phyloP scores from a whole-genome alignment of 1,140 invertebrate species.

The Plodia interpunctella region DNA sequence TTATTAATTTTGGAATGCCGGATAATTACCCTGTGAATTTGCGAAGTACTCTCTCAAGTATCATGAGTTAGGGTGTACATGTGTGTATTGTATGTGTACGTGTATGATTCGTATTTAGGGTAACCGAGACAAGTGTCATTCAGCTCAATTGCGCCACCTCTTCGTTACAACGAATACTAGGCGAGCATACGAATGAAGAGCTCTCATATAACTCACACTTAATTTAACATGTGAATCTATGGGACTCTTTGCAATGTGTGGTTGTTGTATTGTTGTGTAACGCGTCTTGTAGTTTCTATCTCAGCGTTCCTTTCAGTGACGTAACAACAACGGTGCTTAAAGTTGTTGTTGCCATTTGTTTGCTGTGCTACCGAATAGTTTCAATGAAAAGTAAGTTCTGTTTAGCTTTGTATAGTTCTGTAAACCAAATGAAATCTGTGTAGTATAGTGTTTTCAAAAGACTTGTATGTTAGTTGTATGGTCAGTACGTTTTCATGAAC shows the following conservation, averaged over 20 bases:
- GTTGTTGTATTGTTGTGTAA: constrained; percentile 15
- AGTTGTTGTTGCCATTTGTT: constrained; percentile 38
- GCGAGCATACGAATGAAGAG: constrained; percentile 31
- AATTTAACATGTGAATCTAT: constrained; percentile 24
- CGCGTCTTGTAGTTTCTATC: constrained; percentile 16
- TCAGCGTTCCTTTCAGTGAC: constrained; percentile 38
- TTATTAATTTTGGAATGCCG: constrained; percentile 69
- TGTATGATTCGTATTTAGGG: constrained; percentile 32
- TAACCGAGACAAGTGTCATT: constrained; percentile 39
- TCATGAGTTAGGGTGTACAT: constrained; percentile 48
- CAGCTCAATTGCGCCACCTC: constrained; percentile 36
- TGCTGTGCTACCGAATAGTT: constrained; percentile 47
- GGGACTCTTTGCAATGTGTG: constrained; percentile 7
- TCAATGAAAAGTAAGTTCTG: constrained; percentile 50
- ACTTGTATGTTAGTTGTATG: constrained; percentile 24
- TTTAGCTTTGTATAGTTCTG: constrained; percentile 38
- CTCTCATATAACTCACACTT: constrained; percentile 26
- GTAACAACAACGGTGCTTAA: constrained; percentile 41
- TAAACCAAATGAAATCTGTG: constrained; percentile 46
- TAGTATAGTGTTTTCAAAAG: constrained; percentile 28
- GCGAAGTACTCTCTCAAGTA: constrained; percentile 58
- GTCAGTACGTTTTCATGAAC: constrained; percentile 30
- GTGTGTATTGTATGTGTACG: constrained; percentile 24
- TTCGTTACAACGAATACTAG: constrained; percentile 57
- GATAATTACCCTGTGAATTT: constrained; percentile 70